These are phyloP conservation scores for Pandemis heparana DNA, from an alignment of 2,888 invertebrate genomes.

Conservation along the genomic window DNA sequence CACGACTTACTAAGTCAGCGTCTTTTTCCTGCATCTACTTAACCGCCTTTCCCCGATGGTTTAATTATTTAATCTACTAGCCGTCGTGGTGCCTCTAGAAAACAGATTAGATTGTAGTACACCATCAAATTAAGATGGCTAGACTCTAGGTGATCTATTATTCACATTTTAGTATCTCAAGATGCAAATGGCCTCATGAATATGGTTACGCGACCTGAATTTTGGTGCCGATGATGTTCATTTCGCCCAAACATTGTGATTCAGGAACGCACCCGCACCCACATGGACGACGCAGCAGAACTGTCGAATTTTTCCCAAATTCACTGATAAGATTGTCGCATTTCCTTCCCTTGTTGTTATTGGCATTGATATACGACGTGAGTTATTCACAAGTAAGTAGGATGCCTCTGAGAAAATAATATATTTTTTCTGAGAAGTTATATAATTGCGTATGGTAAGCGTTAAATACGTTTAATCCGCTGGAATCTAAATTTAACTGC, in stretches of 20 bases:
- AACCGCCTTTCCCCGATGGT: neutral
- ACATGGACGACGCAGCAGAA: slow-evolving; percentile 12
- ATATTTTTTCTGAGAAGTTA: too few species aligned
- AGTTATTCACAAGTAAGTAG: neutral
- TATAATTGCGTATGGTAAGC: neutral
- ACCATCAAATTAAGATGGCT: neutral
- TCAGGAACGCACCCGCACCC: slow-evolving; percentile 14
- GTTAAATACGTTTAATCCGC: slow-evolving; percentile 18
- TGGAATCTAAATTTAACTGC: slow-evolving; percentile 35
- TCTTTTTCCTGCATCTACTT: neutral
- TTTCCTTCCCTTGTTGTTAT: slow-evolving; percentile 11
- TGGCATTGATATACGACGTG: slow-evolving; percentile 17
- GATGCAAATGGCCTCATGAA: slow-evolving; percentile 31
- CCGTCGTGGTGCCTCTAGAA: neutral
- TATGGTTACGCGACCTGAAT: slow-evolving; percentile 28
- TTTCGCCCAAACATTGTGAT: slow-evolving; percentile 24
- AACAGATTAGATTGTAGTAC: neutral
- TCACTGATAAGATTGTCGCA: slow-evolving; percentile 22
- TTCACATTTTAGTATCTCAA: neutral
- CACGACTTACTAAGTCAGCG: neutral
- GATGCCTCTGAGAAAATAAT: neutral
- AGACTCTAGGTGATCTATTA: neutral
- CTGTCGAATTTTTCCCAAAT: slow-evolving; percentile 14
- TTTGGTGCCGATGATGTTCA: slow-evolving; percentile 15
- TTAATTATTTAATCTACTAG: neutral